Base-by-base conservation (phyloP, 1,140 invertebrate species). In the Nasonia giraulti region DNA sequence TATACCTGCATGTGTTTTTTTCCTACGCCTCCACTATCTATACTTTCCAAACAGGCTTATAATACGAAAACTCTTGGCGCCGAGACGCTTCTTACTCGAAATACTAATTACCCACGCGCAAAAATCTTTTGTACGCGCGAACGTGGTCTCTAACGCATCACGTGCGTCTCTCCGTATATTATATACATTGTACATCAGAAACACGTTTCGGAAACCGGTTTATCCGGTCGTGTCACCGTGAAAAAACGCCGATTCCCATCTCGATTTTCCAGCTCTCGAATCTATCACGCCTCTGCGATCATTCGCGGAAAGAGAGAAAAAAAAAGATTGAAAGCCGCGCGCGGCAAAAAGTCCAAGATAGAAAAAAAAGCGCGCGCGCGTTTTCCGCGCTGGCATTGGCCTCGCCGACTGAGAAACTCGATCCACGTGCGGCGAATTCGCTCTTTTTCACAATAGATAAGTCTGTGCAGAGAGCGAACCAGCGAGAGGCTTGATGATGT, bases 391-490 rank as follows among this genome's bases (percentile, higher is more conserved):
- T 2, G 14, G 27, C 27, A 74, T 33, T 23, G 33, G 27, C 31
- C 10, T 4, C 71, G 23, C 11, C 69, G 69, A 27, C 31, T 7
- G 17, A 81, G 80, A 55, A 75, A 77, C 27, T 17, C 44, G 82
- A 69, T 78, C 44, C 82, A 84, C 82, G 76, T 79, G 75, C 82
- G 62, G 62, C 40, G 10, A 44, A 47, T 23, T 77, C n/a, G 71
- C 37, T 76, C 33, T 79, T 71, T 79, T 84, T 76, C 50, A 83
- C 62, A 77, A 78, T 74, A 84, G 76, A 84, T 84, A 84, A 84
- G 66, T 79, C 68, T 31, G 12, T 78, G 44, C 68, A 71, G 31
- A n/a, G n/a, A 11, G 68, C 47, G 50, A 3, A 23, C 73, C 44
- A 3, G 68, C 47, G 50, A 3, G 37, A 50, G 66, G 3, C 33